Conservation (phyloP, 2,888 invertebrate genomes). For the Archips xylosteana region DNA sequence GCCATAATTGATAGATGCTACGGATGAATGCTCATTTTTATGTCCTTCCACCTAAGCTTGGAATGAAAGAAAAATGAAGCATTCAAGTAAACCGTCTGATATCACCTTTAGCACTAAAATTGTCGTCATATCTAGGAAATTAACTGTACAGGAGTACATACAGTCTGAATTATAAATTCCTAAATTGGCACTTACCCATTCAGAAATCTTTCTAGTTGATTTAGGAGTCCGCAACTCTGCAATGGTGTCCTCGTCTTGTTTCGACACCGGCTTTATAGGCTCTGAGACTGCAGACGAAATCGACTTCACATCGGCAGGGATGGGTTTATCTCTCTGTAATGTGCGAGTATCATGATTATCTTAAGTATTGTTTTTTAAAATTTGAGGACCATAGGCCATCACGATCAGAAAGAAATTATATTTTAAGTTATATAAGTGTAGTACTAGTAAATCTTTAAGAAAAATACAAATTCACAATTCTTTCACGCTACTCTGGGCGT, state of each 20-base stretch:
- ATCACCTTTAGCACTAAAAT: too few species aligned
- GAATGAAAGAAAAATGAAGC: too few species aligned
- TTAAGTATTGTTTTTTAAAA: not conserved
- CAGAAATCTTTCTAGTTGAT: constrained; percentile 56
- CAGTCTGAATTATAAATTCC: not conserved
- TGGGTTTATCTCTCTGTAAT: constrained; percentile 48
- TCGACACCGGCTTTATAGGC: constrained; percentile 46
- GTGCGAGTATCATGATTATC: not conserved
- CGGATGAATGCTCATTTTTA: too few species aligned
- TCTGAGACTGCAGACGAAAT: constrained; percentile 46
- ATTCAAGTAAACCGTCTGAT: too few species aligned
- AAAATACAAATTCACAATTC: not conserved
- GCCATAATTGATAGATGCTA: too few species aligned
- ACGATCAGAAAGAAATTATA: too few species aligned
- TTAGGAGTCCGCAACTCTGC: constrained; percentile 62
- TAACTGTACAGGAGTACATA: too few species aligned
- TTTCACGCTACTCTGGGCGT: not conserved
- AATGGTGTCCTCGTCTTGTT: constrained; percentile 63
- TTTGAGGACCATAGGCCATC: too few species aligned
- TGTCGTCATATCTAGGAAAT: too few species aligned
- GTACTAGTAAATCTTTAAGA: too few species aligned
- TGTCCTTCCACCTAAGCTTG: too few species aligned
- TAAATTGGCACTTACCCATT: constrained; percentile 63
- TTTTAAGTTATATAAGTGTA: too few species aligned
- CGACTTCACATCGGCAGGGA: constrained; percentile 54